Evolutionary conservation across 2,113 vertebrate genomes (phyloP).

Genomic region (Pimephales promelas): DNA sequence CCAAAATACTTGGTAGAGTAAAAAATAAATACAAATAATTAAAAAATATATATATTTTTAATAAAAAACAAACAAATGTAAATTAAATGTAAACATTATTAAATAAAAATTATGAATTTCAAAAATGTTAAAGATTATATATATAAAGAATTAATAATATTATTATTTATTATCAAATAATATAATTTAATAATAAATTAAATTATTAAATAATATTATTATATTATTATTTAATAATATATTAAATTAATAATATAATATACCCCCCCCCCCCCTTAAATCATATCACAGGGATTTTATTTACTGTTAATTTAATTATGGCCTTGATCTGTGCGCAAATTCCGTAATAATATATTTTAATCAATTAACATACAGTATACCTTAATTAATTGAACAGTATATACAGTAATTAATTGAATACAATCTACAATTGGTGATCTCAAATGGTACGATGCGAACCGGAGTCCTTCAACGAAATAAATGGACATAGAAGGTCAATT

Average conservation of each 20-base stretch:
- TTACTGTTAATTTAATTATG: background rate
- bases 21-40: too few species aligned
- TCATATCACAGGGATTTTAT: background rate
- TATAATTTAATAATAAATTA: too few species aligned
- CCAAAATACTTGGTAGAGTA: background rate
- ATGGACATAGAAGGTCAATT: constrained; percentile 26
- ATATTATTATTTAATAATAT: too few species aligned
- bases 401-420: background rate
- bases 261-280: too few species aligned
- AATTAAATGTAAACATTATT: background rate
- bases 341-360: background rate
- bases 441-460: background rate
- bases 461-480: constrained; percentile 15
- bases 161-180: too few species aligned
- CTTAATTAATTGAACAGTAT: background rate
- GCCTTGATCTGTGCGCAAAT: background rate
- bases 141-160: too few species aligned
- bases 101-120: background rate
- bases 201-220: too few species aligned
- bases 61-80: background rate
- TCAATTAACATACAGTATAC: background rate
- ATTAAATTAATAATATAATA: too few species aligned
- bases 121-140: too few species aligned
- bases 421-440: background rate
- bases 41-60: too few species aligned